Evolutionary conservation across 2,797 vertebrate genomes (phyloP), one percentile per base, ranked within the genome.

Genomic region (Pristis pectinata): DNA sequence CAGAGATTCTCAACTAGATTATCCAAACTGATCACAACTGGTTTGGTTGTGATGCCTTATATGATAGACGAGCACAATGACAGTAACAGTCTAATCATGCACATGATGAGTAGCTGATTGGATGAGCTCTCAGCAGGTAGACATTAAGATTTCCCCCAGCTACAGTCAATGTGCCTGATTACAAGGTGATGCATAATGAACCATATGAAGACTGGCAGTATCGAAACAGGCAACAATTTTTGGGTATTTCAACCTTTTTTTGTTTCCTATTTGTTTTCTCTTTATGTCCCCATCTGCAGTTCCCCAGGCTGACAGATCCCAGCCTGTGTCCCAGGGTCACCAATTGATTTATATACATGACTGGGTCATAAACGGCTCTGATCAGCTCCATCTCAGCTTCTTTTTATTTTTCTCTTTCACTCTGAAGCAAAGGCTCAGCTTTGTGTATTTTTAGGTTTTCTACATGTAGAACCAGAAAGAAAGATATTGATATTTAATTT

Each of bases 401-500:
- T n/a, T 59, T 37, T 17, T 41, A 1, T 91, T 91, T 41, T 91
- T 67, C 61, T 61, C n/a, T 24, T 41, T 87, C 87, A 37, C 7
- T 64, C 13, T 67, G 87, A 91, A 91, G 34, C 87, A 22, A 67
- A 91, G 87, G 67, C n/a, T 41, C n/a, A 91, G 87, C 61, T 24
- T 67, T 61, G 10, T 41, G 17, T 67, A 91, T 91, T 91, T 91
- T 64, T 91, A 67, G 87, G 61, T 41, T 10, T 30, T 64, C 59
- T 22, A 10, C 10, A 67, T 27, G 11, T 41, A 19, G 87, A 91
- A 91, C 19, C 9, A 41, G 61, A 41, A 64, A 24, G 15, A 19
- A 56, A 59, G n/a, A 41, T 91, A 91, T 27, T 64, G 87, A 67
- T 91, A 67, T 67, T 91, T 41, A 91, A 67, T 67, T 41, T 91